These are phyloP conservation scores for Pentamera pediparva DNA, from an alignment of 53 echinoderm and acorn worm species.

Conservation along the genomic window DNA sequence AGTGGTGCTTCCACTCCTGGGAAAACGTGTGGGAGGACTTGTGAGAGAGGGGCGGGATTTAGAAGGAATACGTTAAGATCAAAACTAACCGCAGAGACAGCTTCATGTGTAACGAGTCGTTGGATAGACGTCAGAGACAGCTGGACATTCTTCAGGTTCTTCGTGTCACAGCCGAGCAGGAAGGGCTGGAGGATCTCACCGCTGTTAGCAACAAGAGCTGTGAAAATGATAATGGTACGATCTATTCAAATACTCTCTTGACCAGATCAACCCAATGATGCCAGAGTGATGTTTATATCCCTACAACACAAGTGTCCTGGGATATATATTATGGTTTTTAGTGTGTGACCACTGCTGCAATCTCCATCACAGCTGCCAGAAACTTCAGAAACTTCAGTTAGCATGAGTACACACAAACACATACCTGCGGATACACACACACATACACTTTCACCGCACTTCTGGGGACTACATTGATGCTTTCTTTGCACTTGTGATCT, in stretches of 20 bases:
- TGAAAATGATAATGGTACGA: not conserved
- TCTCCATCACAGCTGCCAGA: too few species aligned
- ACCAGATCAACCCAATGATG: too few species aligned
- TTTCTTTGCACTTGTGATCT: not conserved
- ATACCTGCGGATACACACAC: too few species aligned
- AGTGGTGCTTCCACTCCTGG: too few species aligned
- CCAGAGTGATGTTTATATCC: too few species aligned
- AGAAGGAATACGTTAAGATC: too few species aligned
- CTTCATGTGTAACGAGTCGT: slow-evolving; percentile 77
- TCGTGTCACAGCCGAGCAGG: slow-evolving; percentile 89
- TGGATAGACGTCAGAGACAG: slow-evolving; percentile 78
- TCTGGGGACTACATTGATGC: not conserved
- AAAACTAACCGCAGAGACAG: slow-evolving; percentile 69
- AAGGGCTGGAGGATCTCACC: slow-evolving; percentile 86
- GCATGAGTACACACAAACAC: too few species aligned
- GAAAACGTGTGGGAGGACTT: too few species aligned
- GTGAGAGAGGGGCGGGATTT: too few species aligned
- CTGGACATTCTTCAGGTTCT: slow-evolving; percentile 82
- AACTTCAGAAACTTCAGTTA: too few species aligned
- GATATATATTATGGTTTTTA: not conserved
- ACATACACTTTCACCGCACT: too few species aligned
- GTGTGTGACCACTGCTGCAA: not conserved
- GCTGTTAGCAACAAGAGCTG: slow-evolving; percentile 82
- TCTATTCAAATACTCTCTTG: not conserved
- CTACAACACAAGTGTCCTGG: not conserved